Evolutionary conservation across 2,113 vertebrate genomes (phyloP), one percentile per base, ranked within the genome.

Genomic region (Agapornis roseicollis): DNA sequence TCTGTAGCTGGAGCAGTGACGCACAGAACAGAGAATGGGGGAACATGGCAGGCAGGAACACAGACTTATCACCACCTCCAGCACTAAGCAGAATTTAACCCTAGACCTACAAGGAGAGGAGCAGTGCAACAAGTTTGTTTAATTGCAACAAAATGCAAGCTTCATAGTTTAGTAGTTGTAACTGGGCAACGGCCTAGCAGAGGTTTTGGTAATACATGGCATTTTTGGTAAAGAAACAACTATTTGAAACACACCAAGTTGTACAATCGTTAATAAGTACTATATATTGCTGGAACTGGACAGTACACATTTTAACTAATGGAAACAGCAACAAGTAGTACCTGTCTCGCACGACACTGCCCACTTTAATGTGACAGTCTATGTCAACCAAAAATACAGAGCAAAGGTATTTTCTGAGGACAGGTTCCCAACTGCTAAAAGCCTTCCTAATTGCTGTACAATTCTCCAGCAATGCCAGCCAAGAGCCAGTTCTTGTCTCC

Each of bases 401-500:
- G 52, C 61, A 86, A 80, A 71, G 33, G 31, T 13, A 53, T 15
- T 15, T 79, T 80, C 56, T 9, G 4, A 86, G 90, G 61, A 74
- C n/a, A 83, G 81, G 49, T 61, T 94, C 86, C 80, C 77, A 79
- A 35, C 35, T 92, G 35, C 69, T 74, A 10, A 11, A 55, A 11
- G 47, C 56, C 69, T 90, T 84, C 39, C 52, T 79, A 72, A 94
- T 28, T 76, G 73, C 61, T 9, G 2, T 29, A 68, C 2, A 5
- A 60, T 35, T 90, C 61, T 92, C 29, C 56, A 90, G 69, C 80
- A 92, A 79, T 1, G 2, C 9, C 27, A 81, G 77, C 33, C 77
- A 85, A 84, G 39, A 94, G 91, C 13, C 80, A 64, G 72, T 25
- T 90, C 65, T 64, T 60, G 70, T 82, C 91, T 93, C 83, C 73